A percentile compares a stretch with the other conserved stretches of the same genome.
phyloP scores from a whole-genome alignment of 1,140 invertebrate genomes.

The Drosophila erecta region DNA sequence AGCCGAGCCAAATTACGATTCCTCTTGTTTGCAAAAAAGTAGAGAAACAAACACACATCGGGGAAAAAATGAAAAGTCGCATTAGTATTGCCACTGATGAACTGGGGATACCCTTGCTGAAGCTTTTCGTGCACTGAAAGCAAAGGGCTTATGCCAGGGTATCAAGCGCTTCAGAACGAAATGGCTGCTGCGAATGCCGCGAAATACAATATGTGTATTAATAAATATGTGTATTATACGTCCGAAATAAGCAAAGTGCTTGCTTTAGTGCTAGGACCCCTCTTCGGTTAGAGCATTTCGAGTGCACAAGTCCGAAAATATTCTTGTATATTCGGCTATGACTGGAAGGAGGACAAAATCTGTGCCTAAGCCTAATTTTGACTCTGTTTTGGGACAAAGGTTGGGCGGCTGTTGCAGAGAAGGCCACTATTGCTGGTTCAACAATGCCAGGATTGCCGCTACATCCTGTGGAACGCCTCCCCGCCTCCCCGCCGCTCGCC shows the following conservation, averaged over 20 bases:
- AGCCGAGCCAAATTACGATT: conserved; percentile 62
- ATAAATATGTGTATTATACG: too few species aligned
- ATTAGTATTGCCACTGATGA: conserved; percentile 14
- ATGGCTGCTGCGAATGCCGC: too few species aligned
- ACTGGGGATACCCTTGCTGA: conserved; percentile 15
- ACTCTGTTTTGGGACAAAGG: conserved; percentile 32
- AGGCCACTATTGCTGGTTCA: background rate
- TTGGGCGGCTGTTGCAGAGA: conserved; percentile 10
- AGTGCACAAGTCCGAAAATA: conserved; percentile 18
- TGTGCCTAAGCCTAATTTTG: conserved; percentile 56
- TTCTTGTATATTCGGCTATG: conserved; percentile 11
- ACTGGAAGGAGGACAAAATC: conserved; percentile 21
- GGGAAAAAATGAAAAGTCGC: conserved; percentile 45
- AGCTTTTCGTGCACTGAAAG: too few species aligned
- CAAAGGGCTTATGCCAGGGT: too few species aligned
- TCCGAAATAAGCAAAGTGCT: too few species aligned
- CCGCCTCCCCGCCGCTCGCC: background rate
- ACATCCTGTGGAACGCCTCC: background rate
- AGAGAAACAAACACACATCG: conserved; percentile 33
- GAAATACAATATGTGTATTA: too few species aligned
- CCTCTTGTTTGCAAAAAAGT: conserved; percentile 43
- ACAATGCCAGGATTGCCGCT: conserved; percentile 17
- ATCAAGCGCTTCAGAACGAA: too few species aligned
- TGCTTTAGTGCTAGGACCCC: too few species aligned
- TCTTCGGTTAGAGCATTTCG: conserved; percentile 3